A percentile compares a stretch with the other conserved stretches of the same genome.
These are phyloP conservation scores for Drosophila differens DNA, from an alignment of 2,888 invertebrate species.

Conservation along the genomic window DNA sequence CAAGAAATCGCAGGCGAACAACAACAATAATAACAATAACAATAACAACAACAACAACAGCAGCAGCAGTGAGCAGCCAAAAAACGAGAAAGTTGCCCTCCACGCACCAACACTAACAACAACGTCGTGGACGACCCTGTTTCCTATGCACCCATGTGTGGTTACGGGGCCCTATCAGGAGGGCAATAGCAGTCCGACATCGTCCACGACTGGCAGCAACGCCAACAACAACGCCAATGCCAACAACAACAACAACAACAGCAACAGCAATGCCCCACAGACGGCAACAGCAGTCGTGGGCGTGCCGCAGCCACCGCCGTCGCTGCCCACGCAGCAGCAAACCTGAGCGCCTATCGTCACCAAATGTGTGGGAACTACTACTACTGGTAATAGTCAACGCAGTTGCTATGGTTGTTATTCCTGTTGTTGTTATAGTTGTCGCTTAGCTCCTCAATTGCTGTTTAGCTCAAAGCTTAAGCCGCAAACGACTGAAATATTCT, in stretches of 20 bases:
- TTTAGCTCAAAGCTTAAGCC: conserved; percentile 55
- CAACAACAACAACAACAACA: conserved; percentile 30
- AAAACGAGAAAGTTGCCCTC: conserved; percentile 86
- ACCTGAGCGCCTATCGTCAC: conserved; percentile 52
- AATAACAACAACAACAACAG: conserved; percentile 61
- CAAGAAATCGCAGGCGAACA: conserved; percentile 77
- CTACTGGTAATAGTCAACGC: conserved; percentile 54
- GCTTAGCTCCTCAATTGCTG: conserved; percentile 14
- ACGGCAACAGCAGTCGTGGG: conserved; percentile 34
- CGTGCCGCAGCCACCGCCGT: conserved; percentile 26
- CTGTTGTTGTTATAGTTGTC: conserved; percentile 2
- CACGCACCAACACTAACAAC: conserved; percentile 89
- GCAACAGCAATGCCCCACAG: conserved; percentile 35
- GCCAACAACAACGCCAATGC: conserved; percentile 43
- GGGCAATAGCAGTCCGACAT: conserved; percentile 86
- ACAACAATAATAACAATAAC: conserved; percentile 60
- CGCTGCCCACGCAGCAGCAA: conserved; percentile 58
- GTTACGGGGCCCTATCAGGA: conserved; percentile 94
- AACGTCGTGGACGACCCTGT: conserved; percentile 93
- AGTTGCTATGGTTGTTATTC: neutral
- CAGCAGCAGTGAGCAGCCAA: conserved; percentile 82
- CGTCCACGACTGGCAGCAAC: conserved; percentile 83
- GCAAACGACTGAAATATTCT: conserved; percentile 60
- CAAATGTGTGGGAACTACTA: conserved; percentile 50
- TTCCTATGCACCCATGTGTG: conserved; percentile 94